Evolutionary conservation across 1,140 invertebrate genomes (phyloP).

Genomic region (Colletes gigas): DNA sequence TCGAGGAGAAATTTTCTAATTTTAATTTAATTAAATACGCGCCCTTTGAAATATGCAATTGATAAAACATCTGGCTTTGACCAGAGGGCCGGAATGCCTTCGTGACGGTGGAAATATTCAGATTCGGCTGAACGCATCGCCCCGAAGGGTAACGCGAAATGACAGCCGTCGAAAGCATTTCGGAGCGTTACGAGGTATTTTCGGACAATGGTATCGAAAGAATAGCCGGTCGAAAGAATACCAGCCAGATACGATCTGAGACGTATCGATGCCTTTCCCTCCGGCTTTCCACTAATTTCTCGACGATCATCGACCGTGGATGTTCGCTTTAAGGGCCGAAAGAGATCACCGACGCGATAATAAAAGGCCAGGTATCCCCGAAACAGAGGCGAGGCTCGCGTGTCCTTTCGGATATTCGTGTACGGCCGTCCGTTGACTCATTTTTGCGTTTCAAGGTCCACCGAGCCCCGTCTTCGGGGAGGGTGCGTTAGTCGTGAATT

Average conservation of each 20-base stretch:
- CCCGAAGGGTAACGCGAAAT: not conserved
- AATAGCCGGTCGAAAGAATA: constrained; percentile 48
- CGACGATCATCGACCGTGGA: constrained; percentile 16
- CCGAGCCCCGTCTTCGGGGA: constrained; percentile 14
- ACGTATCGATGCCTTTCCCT: constrained; percentile 30
- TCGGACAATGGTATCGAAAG: constrained; percentile 41
- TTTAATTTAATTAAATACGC: too few relatives aligned
- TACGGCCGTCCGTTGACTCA: constrained; percentile 33
- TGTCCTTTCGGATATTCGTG: constrained; percentile 36
- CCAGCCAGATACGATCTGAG: constrained; percentile 44
- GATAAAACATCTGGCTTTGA: not conserved
- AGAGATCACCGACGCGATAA: constrained; percentile 57
- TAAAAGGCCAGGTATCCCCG: constrained; percentile 39
- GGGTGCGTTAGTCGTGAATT: constrained; percentile 29
- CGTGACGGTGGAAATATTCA: not conserved
- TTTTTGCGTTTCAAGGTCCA: constrained; percentile 30
- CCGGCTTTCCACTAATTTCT: constrained; percentile 59
- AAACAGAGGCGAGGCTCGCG: constrained; percentile 52
- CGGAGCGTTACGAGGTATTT: constrained; percentile 27
- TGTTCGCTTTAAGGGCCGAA: constrained; percentile 1
- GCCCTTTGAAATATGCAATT: not conserved
- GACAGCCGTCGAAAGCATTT: constrained; percentile 26
- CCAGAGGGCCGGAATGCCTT: too few relatives aligned
- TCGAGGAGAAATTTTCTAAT: too few relatives aligned
- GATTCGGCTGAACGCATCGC: not conserved